phyloP scores from a whole-genome alignment of 2,113 vertebrate genomes.

The Bombycilla garrulus region DNA sequence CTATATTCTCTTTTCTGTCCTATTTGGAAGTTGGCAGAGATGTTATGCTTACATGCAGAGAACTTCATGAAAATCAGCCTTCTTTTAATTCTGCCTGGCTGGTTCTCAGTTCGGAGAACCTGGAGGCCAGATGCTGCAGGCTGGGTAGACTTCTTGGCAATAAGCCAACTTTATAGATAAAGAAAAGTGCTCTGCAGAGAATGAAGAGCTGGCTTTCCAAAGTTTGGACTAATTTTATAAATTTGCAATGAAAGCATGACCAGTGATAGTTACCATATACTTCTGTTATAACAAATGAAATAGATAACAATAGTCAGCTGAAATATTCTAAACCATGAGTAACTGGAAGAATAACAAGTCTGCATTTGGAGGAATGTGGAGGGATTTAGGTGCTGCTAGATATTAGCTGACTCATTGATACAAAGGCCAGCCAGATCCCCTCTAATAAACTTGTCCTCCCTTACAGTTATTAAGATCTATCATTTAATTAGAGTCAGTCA shows the following conservation, averaged over 20 bases:
- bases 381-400: background rate
- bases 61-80: conserved; percentile 35
- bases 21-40: conserved; percentile 29
- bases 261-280: conserved; percentile 11
- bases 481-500: background rate
- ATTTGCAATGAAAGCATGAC: conserved; percentile 21
- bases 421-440: background rate
- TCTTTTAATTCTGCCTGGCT: conserved; percentile 40
- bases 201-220: conserved; percentile 27
- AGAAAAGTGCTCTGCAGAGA: conserved; percentile 47
- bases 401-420: background rate
- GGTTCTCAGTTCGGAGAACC: conserved; percentile 29
- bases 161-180: conserved; percentile 3
- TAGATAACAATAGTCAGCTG: background rate
- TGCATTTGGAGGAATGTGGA: background rate
- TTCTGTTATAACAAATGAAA: conserved; percentile 30
- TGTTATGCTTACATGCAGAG: conserved; percentile 7
- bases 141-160: conserved; percentile 20
- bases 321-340: background rate
- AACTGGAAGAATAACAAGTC: conserved; percentile 10
- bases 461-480: background rate
- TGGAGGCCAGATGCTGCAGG: conserved; percentile 45
- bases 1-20: conserved; percentile 11
- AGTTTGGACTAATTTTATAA: conserved; percentile 50
- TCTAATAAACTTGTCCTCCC: background rate